Conservation (phyloP, 2,113 vertebrate genomes). For the Maccullochella peelii region DNA sequence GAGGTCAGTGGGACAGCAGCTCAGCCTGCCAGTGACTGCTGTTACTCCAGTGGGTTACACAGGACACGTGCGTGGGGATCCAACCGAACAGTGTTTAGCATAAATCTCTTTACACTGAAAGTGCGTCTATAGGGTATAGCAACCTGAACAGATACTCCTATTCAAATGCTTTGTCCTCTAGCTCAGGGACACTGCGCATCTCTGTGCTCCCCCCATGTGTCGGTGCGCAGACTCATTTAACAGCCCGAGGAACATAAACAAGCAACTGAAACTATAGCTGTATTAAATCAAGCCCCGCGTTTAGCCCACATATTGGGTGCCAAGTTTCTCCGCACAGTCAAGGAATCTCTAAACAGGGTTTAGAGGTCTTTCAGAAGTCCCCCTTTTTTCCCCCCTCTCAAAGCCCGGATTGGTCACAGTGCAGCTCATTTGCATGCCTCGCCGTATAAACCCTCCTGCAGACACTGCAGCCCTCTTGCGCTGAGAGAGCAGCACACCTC, state of each 20-base stretch:
- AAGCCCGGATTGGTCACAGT: conserved; percentile 82
- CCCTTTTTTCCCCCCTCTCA: conserved; percentile 57
- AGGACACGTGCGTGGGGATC: conserved; percentile 52
- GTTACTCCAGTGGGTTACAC: conserved; percentile 9
- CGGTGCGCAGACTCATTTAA: conserved; percentile 75
- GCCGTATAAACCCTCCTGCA: conserved; percentile 88
- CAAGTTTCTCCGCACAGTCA: conserved; percentile 84
- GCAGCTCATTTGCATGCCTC: conserved; percentile 92
- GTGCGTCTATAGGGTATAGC: conserved; percentile 40
- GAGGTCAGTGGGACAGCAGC: conserved; percentile 53
- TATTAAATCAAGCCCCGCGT: conserved; percentile 79
- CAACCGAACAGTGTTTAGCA: conserved; percentile 47
- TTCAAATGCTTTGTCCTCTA: conserved; percentile 83
- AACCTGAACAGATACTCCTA: conserved; percentile 65
- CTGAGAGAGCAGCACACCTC: conserved; percentile 78
- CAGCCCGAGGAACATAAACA: conserved; percentile 75
- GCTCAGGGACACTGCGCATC: conserved; percentile 84
- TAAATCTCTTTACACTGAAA: conserved; percentile 57
- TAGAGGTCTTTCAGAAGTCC: conserved; percentile 82
- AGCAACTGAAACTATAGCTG: conserved; percentile 73
- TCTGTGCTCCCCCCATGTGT: conserved; percentile 44
- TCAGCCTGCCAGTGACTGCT: background rate
- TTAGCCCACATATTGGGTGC: conserved; percentile 77
- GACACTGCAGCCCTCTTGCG: conserved; percentile 82
- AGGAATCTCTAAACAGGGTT: conserved; percentile 84